phyloP scores from a whole-genome alignment of 2,797 vertebrate genomes.

The Crocidura indochinensis region DNA sequence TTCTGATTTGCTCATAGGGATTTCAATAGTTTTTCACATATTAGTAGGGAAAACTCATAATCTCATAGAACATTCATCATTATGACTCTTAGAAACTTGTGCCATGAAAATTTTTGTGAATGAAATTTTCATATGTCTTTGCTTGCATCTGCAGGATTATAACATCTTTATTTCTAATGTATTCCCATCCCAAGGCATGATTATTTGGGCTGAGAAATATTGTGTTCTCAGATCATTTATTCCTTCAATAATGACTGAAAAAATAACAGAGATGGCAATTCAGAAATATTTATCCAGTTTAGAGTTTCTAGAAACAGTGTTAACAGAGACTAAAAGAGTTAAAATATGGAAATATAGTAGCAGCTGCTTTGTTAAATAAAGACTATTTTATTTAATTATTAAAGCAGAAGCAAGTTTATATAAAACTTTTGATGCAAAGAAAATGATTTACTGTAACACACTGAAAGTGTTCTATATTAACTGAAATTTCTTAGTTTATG shows the following conservation, averaged over 20 bases:
- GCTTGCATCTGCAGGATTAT: not conserved
- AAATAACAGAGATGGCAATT: not conserved
- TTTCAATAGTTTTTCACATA: not conserved
- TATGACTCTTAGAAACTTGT: not conserved
- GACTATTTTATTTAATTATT: conserved; percentile 41
- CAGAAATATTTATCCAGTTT: not conserved
- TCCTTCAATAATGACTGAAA: not conserved
- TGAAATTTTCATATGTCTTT: not conserved
- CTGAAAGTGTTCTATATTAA: conserved; percentile 27
- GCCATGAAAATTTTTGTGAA: conserved; percentile 37
- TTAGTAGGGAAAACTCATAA: not conserved
- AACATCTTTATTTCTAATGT: conserved; percentile 24
- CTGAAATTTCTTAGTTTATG: conserved; percentile 13
- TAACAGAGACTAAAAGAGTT: not conserved
- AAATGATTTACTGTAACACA: not conserved
- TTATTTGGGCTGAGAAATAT: not conserved
- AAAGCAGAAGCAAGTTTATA: conserved; percentile 51
- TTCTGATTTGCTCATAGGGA: not conserved
- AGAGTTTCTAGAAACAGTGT: not conserved
- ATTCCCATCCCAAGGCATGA: not conserved
- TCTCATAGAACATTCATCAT: not conserved
- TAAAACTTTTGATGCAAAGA: not conserved
- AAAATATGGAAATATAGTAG: not conserved
- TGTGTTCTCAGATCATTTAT: not conserved
- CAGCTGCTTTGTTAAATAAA: not conserved